These are phyloP conservation scores for Parnassius glacialis DNA, from an alignment of 2,888 invertebrate genomes.

Conservation along the genomic window DNA sequence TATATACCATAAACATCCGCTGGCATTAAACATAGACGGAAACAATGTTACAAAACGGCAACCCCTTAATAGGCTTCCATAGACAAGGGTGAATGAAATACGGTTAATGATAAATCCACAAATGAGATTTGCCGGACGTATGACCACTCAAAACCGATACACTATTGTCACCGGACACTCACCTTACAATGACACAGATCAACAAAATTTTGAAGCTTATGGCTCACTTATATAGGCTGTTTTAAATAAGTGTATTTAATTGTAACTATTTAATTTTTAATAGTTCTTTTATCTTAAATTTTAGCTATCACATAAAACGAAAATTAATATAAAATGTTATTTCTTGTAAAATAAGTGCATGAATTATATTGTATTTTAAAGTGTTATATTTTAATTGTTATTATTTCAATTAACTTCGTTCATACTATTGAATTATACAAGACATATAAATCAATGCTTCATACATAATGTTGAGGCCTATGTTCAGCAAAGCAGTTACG, in stretches of 20 bases:
- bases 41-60: slow-evolving; percentile 65
- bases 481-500: too few species aligned
- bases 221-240: slow-evolving; percentile 51
- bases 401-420: too few species aligned
- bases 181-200: slow-evolving; percentile 71
- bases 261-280: too few species aligned
- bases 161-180: slow-evolving; percentile 75
- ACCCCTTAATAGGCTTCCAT: slow-evolving; percentile 73
- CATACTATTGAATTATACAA: too few species aligned
- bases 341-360: too few species aligned
- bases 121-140: slow-evolving; percentile 79
- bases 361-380: too few species aligned
- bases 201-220: slow-evolving; percentile 56
- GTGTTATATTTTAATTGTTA: too few species aligned
- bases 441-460: too few species aligned
- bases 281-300: too few species aligned
- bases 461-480: too few species aligned
- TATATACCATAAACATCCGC: slow-evolving; percentile 56
- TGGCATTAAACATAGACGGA: slow-evolving; percentile 65
- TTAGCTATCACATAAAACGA: too few species aligned
- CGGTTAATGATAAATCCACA: slow-evolving; percentile 81
- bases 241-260: slow-evolving; percentile 16
- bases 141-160: slow-evolving; percentile 75
- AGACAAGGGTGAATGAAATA: slow-evolving; percentile 75
- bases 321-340: too few species aligned